Evolutionary conservation across 1,140 invertebrate genomes (phyloP).

Genomic region (Panagrolaimus sp.): DNA sequence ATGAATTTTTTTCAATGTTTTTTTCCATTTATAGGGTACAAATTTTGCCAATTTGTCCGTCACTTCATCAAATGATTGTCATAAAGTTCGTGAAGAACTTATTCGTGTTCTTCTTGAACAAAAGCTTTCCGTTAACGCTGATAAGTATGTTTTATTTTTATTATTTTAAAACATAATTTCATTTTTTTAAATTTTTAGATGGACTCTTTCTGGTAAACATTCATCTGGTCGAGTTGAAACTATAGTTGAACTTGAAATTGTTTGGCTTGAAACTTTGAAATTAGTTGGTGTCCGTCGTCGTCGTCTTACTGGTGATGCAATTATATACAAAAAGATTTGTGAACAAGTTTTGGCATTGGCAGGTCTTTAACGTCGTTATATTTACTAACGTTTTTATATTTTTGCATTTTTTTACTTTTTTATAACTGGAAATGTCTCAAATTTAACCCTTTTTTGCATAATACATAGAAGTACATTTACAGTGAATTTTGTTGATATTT

Average conservation of each 20-base stretch:
- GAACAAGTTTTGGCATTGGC: slow-evolving; percentile 72
- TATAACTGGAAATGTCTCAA: slow-evolving; percentile 11
- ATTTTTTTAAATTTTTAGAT: slow-evolving; percentile 31
- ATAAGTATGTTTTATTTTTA: slow-evolving; percentile 29
- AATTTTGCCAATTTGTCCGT: slow-evolving; percentile 45
- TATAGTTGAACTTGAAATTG: slow-evolving; percentile 77
- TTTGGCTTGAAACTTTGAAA: slow-evolving; percentile 62
- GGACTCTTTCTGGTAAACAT: slow-evolving; percentile 44
- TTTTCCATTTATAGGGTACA: slow-evolving; percentile 22
- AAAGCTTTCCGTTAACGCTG: slow-evolving; percentile 63
- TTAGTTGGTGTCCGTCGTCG: slow-evolving; percentile 72
- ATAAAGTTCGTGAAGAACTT: slow-evolving; percentile 35
- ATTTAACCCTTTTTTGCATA: background rate
- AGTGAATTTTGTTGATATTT: too few species aligned
- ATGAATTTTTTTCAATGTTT: background rate
- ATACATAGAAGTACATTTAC: too few species aligned
- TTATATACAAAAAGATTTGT: slow-evolving; percentile 79
- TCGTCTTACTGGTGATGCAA: slow-evolving; percentile 74
- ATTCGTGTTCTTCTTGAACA: slow-evolving; percentile 31
- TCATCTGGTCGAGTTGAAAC: slow-evolving; percentile 53
- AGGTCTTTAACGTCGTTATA: slow-evolving; percentile 18
- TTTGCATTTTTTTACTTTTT: slow-evolving; percentile 7
- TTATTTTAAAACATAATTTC: background rate
- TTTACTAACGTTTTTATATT: slow-evolving; percentile 4
- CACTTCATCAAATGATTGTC: slow-evolving; percentile 44